These are phyloP conservation scores for Morone chrysops DNA, from an alignment of 2,113 vertebrate genomes.

Conservation along the genomic window DNA sequence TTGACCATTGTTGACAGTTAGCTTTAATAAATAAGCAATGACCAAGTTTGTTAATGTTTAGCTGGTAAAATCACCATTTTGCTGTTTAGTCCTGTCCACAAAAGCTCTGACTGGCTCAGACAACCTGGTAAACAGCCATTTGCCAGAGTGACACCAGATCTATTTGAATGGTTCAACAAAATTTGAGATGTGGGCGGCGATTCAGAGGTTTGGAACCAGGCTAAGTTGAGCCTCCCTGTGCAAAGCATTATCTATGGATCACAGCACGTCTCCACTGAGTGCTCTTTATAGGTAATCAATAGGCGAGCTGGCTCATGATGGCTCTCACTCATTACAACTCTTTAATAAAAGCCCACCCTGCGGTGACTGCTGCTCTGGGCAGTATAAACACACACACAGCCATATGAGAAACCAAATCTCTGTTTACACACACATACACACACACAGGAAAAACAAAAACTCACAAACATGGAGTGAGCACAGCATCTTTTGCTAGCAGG, in stretches of 20 bases:
- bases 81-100: background rate
- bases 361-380: constrained; percentile 61
- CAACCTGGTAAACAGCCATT: constrained; percentile 27
- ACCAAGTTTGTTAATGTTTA: background rate
- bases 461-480: constrained; percentile 28
- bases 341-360: constrained; percentile 83
- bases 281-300: constrained; percentile 85
- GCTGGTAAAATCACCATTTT: background rate
- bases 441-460: constrained; percentile 23
- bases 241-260: constrained; percentile 81
- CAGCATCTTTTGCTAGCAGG: constrained; percentile 16
- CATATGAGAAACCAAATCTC: constrained; percentile 53
- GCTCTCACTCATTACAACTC: constrained; percentile 83
- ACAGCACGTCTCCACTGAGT: constrained; percentile 78
- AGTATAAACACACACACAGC: constrained; percentile 49
- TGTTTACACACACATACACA: constrained; percentile 56
- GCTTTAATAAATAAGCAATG: background rate
- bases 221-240: constrained; percentile 61
- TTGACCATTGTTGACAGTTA: background rate
- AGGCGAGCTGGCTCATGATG: constrained; percentile 78
- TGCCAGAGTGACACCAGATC: constrained; percentile 19
- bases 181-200: constrained; percentile 47
- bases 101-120: constrained; percentile 1
- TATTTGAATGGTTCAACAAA: constrained; percentile 47
- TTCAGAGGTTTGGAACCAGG: constrained; percentile 49